Conservation (phyloP, 1,140 invertebrate species). For the Lasaia peninsularis region DNA sequence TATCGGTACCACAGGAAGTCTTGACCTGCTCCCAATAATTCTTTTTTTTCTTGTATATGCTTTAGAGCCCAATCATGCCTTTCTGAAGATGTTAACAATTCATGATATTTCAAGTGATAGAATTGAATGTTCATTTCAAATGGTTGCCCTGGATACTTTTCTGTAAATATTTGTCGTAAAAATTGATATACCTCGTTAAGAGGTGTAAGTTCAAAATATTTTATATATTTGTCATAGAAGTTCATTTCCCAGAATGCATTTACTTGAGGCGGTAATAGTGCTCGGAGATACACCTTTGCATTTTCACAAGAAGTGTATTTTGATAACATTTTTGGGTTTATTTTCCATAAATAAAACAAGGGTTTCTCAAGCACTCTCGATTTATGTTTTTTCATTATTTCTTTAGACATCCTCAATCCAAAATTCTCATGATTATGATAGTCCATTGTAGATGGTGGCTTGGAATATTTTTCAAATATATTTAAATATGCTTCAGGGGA, state of each 20-base stretch:
- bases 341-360: constrained; percentile 33
- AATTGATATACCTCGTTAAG: constrained; percentile 32
- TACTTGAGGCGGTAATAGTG: constrained; percentile 28
- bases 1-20: constrained; percentile 50
- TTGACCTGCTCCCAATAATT: constrained; percentile 33
- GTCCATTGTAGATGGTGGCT: background rate
- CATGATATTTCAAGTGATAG: constrained; percentile 35
- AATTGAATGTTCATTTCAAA: constrained; percentile 49
- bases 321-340: constrained; percentile 31
- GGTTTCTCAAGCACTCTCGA: constrained; percentile 34
- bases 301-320: constrained; percentile 39
- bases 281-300: constrained; percentile 34
- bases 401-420: constrained; percentile 40
- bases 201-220: constrained; percentile 38
- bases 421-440: constrained; percentile 15
- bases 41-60: constrained; percentile 37
- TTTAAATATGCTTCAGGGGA: constrained; percentile 29
- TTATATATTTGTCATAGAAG: constrained; percentile 28
- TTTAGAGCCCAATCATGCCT: constrained; percentile 46
- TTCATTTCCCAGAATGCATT: constrained; percentile 39
- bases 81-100: constrained; percentile 38
- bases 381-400: constrained; percentile 50
- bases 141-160: constrained; percentile 35
- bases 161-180: constrained; percentile 39
- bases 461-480: constrained; percentile 27